Evolutionary conservation across 2,113 vertebrate genomes (phyloP), one percentile per base, ranked within the genome.

Genomic region (Phrynocephalus versicolor): DNA sequence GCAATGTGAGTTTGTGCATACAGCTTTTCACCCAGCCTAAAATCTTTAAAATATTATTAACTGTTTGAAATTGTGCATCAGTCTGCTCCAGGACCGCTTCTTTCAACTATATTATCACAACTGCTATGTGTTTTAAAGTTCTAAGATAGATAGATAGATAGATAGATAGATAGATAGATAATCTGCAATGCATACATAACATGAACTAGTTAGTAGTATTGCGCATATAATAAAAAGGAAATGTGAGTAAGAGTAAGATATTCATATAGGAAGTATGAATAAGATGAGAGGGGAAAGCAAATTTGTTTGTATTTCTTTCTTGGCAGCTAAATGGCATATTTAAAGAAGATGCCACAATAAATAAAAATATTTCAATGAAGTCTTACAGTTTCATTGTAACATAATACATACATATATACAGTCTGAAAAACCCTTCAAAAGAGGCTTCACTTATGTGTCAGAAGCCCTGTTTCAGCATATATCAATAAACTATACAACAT

Each of bases 1-100:
- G 81, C 64, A 90, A 76, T 80, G 89, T 92, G 82, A 89, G 78
- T 89, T 89, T 90, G 83, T 35, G n/a, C 65, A 57, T 86, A 81
- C 84, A 67, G 13, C 62, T 91, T 88, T 67, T 82, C 72, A 72
- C 58, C 85, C 70, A 39, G 12, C 74, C 87, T 92, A 19, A 87
- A 25, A 89, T 92, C 79, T 84, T 90, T 64, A 27, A 65, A 67
- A 92, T 16, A 88, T 91, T 89, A 92, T 91, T 81, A 90, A 89
- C 87, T 83, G 74, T 85, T 74, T 89, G 79, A 92, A 95, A 88
- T 62, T 74, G 60, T 81, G 78, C 41, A 79, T 81, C 79, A 87
- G 37, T 73, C 21, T 41, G 9, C 4, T 45, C 27, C 55, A 81
- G 82, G 83, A 88, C 35, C 82, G 85, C 84, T 90, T 90, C 91